Evolutionary conservation across 2,113 vertebrate species (phyloP).

Genomic region (Rhizomys pruinosus): DNA sequence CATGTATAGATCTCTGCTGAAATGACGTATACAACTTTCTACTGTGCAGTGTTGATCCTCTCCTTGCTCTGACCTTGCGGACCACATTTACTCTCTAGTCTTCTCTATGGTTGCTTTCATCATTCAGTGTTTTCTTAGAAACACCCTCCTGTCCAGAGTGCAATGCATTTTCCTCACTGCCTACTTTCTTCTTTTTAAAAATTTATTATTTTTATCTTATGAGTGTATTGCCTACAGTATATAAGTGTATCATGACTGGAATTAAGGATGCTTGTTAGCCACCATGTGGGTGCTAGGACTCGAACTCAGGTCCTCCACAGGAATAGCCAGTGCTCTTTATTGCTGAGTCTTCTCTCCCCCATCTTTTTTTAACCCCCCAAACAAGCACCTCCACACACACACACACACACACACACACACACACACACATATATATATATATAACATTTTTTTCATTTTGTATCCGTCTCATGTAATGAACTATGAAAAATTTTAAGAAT

Average conservation of each 20-base stretch:
- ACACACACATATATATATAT: too few relatives aligned
- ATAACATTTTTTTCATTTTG: not conserved
- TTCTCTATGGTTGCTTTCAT: not conserved
- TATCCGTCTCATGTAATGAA: not conserved
- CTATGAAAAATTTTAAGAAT: not conserved
- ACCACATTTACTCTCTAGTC: not conserved
- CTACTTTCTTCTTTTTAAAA: constrained; percentile 2
- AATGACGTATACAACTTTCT: not conserved
- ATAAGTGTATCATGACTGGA: too few relatives aligned
- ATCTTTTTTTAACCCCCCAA: not conserved
- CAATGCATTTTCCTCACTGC: not conserved
- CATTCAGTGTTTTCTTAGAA: not conserved
- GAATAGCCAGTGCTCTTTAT: too few relatives aligned
- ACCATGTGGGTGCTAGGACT: too few relatives aligned
- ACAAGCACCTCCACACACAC: not conserved
- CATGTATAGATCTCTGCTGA: not conserved
- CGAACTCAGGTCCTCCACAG: too few relatives aligned
- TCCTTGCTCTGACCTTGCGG: not conserved
- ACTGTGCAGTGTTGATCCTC: not conserved
- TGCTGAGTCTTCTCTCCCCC: too few relatives aligned
- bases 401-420: too few relatives aligned
- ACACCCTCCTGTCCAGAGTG: not conserved
- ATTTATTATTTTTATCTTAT: too few relatives aligned
- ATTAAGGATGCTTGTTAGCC: too few relatives aligned
- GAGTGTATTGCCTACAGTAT: too few relatives aligned